These are phyloP conservation scores for Polia nebulosa DNA, from an alignment of 2,888 invertebrate genomes.

Conservation along the genomic window DNA sequence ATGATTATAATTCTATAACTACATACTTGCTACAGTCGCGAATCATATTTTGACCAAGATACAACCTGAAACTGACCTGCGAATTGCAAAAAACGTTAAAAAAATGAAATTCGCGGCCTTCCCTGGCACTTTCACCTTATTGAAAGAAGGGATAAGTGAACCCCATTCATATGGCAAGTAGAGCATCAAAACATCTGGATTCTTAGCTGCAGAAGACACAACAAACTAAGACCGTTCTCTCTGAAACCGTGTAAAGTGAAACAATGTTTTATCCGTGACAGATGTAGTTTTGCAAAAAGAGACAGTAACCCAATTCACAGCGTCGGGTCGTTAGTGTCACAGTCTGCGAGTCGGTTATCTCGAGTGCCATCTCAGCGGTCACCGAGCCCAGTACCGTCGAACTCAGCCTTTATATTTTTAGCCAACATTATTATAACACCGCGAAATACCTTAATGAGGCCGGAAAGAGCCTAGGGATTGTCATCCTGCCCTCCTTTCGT, in stretches of 20 bases:
- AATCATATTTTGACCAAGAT: too few relatives aligned
- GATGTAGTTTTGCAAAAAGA: slow-evolving; percentile 64
- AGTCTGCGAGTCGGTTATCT: slow-evolving; percentile 62
- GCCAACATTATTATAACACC: slow-evolving; percentile 51
- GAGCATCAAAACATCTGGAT: slow-evolving; percentile 27
- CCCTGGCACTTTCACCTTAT: too few relatives aligned
- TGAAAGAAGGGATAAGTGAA: not conserved
- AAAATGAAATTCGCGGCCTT: too few relatives aligned
- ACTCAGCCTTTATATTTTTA: slow-evolving; percentile 54
- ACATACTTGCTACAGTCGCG: too few relatives aligned
- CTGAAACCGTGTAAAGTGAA: slow-evolving; percentile 35
- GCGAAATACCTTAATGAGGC: slow-evolving; percentile 55
- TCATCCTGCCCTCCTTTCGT: slow-evolving; percentile 25
- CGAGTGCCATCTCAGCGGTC: slow-evolving; percentile 58
- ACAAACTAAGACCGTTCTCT: slow-evolving; percentile 29
- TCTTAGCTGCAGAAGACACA: slow-evolving; percentile 1
- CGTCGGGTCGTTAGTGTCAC: slow-evolving; percentile 65
- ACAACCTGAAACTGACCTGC: too few relatives aligned
- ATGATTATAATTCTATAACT: too few relatives aligned
- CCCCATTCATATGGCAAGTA: not conserved
- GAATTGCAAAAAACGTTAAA: too few relatives aligned
- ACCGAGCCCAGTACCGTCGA: slow-evolving; percentile 43
- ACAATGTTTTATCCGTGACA: slow-evolving; percentile 59
- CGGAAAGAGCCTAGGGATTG: slow-evolving; percentile 48
- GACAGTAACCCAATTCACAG: slow-evolving; percentile 73